Evolutionary conservation across 2,888 invertebrate species (phyloP), one percentile per base, ranked within the genome.

Genomic region (Gandaritis pyraliata): DNA sequence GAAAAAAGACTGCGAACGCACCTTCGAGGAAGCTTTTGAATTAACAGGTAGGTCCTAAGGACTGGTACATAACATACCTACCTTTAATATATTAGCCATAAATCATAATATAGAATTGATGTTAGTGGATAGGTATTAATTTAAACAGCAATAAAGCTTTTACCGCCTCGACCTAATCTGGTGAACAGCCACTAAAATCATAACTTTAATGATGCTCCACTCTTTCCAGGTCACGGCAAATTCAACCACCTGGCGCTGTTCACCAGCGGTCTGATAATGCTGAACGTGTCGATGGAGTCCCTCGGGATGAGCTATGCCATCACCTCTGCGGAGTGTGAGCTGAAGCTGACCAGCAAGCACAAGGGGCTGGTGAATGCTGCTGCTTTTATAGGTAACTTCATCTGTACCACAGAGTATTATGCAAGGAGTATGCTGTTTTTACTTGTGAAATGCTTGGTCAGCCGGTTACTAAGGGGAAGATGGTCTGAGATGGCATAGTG

Each of bases 201-300:
- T n/a, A n/a, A n/a, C n/a, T n/a, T n/a, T n/a, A 23, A 23, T 38
- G 38, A 16, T 8, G 43, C 16, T 5, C 1, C 6, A 15, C 11
- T 16, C 33, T 15, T 50, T 70, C 2, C 87, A 90, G 94, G 94
- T 45, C 93, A 94, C 72, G 95, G 95, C 3, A 88, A 86, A 65
- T 94, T 94, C 81, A 95, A 95, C 80, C 79, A 94, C 70, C 77
- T 93, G 61, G 87, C 95, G 15, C 80, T 95, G 30, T 75, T 95
- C 49, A 93, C 94, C n/a, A 91, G 94, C 57, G 95, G 95, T 0
- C 85, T 94, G 7, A 94, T 94, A 63, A 90, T 95, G 73, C 93
- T 95, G 85, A 92, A 94, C 70, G 94, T 95, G 0, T 95, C 95
- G 70, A 93, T 95, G 81, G 95, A 95, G 83, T 94, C 94, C 0